Conservation (phyloP, 1,140 invertebrate genomes). For the Drosophila chauvacae region DNA sequence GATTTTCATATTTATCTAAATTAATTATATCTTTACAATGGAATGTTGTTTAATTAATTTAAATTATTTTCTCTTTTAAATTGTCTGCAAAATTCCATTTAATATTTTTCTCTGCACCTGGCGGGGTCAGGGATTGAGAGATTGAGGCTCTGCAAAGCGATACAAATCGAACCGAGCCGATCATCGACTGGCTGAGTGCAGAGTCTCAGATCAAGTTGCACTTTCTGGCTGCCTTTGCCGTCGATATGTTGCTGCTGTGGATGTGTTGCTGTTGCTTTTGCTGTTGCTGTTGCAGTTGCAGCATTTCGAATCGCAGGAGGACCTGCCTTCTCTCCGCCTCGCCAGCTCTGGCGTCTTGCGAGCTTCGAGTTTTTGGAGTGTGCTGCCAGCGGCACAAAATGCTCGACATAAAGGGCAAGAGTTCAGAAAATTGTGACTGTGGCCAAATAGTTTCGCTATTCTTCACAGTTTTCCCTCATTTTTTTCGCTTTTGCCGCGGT, state of each 20-base stretch:
- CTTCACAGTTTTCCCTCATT: slow-evolving; percentile 29
- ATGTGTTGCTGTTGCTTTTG: slow-evolving; percentile 9
- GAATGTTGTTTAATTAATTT: too few relatives aligned
- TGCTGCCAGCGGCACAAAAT: slow-evolving; percentile 73
- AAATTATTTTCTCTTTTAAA: too few relatives aligned
- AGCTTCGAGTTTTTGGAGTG: slow-evolving; percentile 40
- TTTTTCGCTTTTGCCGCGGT: slow-evolving; percentile 33
- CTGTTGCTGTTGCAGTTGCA: slow-evolving; percentile 22
- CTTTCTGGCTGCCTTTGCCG: slow-evolving; percentile 56
- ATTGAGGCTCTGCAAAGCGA: slow-evolving; percentile 62
- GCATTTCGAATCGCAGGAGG: slow-evolving; percentile 53
- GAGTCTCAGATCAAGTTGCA: slow-evolving; percentile 70
- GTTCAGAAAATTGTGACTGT: slow-evolving; percentile 79
- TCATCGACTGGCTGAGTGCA: slow-evolving; percentile 51
- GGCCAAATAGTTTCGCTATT: slow-evolving; percentile 64
- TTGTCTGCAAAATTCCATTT: too few relatives aligned
- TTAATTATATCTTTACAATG: too few relatives aligned
- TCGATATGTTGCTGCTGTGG: slow-evolving; percentile 34
- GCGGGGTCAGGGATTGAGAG: slow-evolving; percentile 41
- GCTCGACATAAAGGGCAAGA: slow-evolving; percentile 82
- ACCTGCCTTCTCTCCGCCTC: slow-evolving; percentile 16
- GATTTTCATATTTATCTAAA: too few relatives aligned
- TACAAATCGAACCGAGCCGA: slow-evolving; percentile 77
- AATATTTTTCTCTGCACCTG: slow-evolving; percentile 6
- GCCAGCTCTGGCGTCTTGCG: slow-evolving; percentile 2